A percentile compares a stretch with the other conserved stretches of the same genome.
Evolutionary conservation across 2,797 vertebrate species (phyloP).

Genomic region (Sebastes diploproa): DNA sequence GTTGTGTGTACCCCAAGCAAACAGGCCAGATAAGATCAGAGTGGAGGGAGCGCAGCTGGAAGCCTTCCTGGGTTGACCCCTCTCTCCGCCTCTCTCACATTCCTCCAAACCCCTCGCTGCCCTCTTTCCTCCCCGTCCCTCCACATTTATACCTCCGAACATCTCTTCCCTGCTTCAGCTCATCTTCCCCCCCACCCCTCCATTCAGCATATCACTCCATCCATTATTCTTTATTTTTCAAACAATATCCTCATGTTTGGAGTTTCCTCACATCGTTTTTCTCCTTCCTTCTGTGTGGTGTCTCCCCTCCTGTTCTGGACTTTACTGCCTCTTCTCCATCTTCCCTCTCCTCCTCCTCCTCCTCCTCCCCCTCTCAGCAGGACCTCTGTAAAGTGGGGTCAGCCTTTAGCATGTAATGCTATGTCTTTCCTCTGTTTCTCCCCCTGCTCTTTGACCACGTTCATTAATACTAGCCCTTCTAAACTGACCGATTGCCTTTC

Average conservation of each 20-base stretch:
- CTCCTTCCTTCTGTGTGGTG: conserved; percentile 41
- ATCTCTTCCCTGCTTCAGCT: conserved; percentile 34
- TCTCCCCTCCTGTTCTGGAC: conserved; percentile 48
- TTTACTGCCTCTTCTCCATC: conserved; percentile 53
- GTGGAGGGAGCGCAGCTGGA: conserved; percentile 73
- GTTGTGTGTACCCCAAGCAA: conserved; percentile 55
- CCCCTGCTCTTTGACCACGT: conserved; percentile 71
- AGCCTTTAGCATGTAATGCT: conserved; percentile 66
- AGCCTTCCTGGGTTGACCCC: conserved; percentile 67
- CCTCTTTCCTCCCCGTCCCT: conserved; percentile 9
- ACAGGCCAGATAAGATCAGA: conserved; percentile 77
- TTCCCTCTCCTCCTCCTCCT: conserved; percentile 6
- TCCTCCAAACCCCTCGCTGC: conserved; percentile 53
- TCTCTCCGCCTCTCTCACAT: conserved; percentile 62
- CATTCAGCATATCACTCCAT: not conserved
- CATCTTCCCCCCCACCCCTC: not conserved
- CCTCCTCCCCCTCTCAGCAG: conserved; percentile 38
- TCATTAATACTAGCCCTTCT: conserved; percentile 66
- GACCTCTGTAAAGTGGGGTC: conserved; percentile 77
- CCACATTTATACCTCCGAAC: conserved; percentile 17
- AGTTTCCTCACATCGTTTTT: conserved; percentile 41
- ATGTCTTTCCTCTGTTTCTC: conserved; percentile 63
- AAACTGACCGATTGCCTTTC: conserved; percentile 67
- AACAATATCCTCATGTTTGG: conserved; percentile 61
- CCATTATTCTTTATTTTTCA: conserved; percentile 62